phyloP scores from a whole-genome alignment of 2,113 vertebrate genomes.

The Notechis scutatus region DNA sequence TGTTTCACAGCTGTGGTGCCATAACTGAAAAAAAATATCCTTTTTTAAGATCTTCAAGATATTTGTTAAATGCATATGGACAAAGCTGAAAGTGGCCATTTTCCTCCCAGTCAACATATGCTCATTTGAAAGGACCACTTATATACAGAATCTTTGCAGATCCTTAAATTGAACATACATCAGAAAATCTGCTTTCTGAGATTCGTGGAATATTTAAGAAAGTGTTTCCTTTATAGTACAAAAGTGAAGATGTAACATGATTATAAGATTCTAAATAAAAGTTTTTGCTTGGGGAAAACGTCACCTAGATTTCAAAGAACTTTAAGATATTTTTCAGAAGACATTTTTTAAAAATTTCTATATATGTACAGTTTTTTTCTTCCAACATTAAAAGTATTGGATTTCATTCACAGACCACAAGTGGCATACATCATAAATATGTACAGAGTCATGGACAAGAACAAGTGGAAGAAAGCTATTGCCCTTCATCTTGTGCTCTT shows the following conservation, averaged over 20 bases:
- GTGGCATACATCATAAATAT: neutral
- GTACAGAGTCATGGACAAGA: neutral
- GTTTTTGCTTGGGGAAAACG: neutral
- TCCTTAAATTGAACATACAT: neutral
- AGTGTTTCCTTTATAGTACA: neutral
- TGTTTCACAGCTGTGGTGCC: neutral
- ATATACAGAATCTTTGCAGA: neutral
- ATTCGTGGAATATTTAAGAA: neutral
- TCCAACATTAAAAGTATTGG: neutral
- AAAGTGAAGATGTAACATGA: neutral
- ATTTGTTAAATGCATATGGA: neutral
- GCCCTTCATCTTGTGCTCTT: too few species aligned
- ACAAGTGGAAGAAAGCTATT: neutral
- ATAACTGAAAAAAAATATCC: neutral
- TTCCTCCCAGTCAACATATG: neutral
- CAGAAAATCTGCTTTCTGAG: neutral
- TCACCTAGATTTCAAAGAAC: neutral
- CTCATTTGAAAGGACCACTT: neutral
- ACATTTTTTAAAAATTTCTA: neutral
- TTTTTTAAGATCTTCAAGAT: neutral
- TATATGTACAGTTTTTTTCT: neutral
- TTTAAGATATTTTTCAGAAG: neutral
- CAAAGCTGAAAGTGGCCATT: neutral
- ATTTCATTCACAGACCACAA: neutral
- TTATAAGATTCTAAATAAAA: neutral